phyloP scores from a whole-genome alignment of 2,113 vertebrate genomes.

The Indicator maculatus region DNA sequence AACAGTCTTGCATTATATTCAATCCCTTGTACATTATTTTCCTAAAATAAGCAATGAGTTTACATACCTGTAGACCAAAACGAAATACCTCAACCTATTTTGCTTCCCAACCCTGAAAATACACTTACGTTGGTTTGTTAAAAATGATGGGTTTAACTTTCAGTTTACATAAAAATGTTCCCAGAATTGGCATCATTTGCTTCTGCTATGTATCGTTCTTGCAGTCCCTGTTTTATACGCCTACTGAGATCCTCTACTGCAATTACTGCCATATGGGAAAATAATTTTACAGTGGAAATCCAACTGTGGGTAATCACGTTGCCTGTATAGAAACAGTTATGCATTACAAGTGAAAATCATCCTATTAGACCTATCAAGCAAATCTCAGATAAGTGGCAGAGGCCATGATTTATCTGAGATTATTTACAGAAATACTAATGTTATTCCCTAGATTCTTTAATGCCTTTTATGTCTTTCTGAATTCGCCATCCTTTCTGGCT shows the following conservation, averaged over 20 bases:
- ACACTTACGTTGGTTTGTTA: not conserved
- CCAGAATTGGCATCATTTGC: slow-evolving; percentile 3
- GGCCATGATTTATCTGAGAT: not conserved
- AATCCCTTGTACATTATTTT: not conserved
- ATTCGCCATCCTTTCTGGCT: not conserved
- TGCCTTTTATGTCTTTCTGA: not conserved
- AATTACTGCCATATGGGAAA: slow-evolving; percentile 54
- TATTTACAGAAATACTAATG: not conserved
- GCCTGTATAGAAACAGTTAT: not conserved
- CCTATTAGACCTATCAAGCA: not conserved
- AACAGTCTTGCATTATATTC: not conserved
- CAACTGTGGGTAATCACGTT: not conserved
- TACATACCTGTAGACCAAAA: not conserved
- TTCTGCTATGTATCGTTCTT: not conserved
- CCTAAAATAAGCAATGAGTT: not conserved
- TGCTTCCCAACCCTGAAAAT: not conserved
- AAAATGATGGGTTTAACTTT: not conserved
- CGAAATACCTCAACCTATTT: not conserved
- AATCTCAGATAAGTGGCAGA: not conserved
- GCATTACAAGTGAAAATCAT: not conserved
- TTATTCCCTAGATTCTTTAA: not conserved
- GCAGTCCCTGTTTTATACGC: slow-evolving; percentile 14
- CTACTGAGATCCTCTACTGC: slow-evolving; percentile 43
- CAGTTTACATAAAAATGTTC: slow-evolving; percentile 1
- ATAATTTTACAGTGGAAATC: slow-evolving; percentile 40